These are phyloP conservation scores for Lanistes nyassanus DNA, from an alignment of 1,140 invertebrate genomes.

Conservation along the genomic window DNA sequence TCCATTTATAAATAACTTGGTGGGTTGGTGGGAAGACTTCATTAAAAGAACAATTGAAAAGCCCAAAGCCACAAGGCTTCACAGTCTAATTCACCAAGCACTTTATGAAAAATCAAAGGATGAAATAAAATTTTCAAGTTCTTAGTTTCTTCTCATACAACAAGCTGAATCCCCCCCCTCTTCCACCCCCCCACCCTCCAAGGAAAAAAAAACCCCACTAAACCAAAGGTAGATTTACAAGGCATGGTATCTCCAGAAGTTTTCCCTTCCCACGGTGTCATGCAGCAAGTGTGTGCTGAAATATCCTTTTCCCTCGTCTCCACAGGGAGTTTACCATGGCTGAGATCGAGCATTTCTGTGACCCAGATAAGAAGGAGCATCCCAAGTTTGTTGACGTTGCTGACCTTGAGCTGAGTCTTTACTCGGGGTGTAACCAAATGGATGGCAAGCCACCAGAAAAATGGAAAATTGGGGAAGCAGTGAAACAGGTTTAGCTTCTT, in stretches of 20 bases:
- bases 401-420: conserved; percentile 81
- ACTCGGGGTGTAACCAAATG: conserved; percentile 97
- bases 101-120: too few species aligned
- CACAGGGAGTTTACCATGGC: conserved; percentile 97
- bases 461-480: conserved; percentile 65
- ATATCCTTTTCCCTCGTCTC: background rate
- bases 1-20: too few species aligned
- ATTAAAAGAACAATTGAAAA: too few species aligned
- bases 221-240: background rate
- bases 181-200: too few species aligned
- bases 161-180: too few species aligned
- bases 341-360: conserved; percentile 99
- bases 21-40: too few species aligned
- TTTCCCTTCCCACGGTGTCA: background rate
- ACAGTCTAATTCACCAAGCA: too few species aligned
- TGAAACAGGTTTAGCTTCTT: conserved; percentile 66
- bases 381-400: conserved; percentile 86
- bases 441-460: conserved; percentile 67
- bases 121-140: too few species aligned
- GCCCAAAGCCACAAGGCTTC: too few species aligned
- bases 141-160: too few species aligned
- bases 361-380: conserved; percentile 91
- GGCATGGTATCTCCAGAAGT: background rate
- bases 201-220: background rate
- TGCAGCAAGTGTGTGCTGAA: too few species aligned